These are phyloP conservation scores for Anarhynchus alexandrinus DNA, from an alignment of 2,113 vertebrate species.

Conservation along the genomic window DNA sequence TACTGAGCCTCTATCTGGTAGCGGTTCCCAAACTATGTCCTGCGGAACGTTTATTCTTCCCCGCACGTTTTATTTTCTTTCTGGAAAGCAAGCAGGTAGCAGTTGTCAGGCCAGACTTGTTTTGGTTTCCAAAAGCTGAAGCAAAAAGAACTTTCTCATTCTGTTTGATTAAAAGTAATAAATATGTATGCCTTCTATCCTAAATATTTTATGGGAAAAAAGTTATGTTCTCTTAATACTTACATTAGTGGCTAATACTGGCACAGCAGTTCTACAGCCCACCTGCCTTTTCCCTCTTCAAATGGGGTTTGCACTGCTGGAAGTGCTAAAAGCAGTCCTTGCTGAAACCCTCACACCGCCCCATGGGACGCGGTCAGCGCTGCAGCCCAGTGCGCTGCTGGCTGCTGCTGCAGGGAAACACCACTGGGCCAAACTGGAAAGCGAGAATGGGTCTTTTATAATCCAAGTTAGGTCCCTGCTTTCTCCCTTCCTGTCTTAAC, in stretches of 20 bases:
- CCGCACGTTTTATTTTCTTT: neutral
- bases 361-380: fast-evolving
- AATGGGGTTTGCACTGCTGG: neutral
- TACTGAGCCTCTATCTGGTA: too few relatives aligned
- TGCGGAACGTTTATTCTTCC: neutral
- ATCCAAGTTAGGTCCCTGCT: too few relatives aligned
- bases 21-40: neutral
- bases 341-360: fast-evolving
- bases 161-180: constrained; percentile 20
- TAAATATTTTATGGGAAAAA: constrained; percentile 5
- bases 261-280: neutral
- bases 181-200: neutral
- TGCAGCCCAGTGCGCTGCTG: too few relatives aligned
- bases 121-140: neutral
- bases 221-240: neutral
- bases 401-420: neutral
- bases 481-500: too few relatives aligned
- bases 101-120: neutral
- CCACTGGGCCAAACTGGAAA: neutral
- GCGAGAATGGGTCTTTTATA: neutral
- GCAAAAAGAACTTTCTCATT: neutral
- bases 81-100: neutral
- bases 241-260: neutral
- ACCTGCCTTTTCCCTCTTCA: neutral
- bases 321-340: neutral